Evolutionary conservation across 2,113 vertebrate genomes (phyloP), one percentile per base, ranked within the genome.

Genomic region (Pachypanchax playfairii): DNA sequence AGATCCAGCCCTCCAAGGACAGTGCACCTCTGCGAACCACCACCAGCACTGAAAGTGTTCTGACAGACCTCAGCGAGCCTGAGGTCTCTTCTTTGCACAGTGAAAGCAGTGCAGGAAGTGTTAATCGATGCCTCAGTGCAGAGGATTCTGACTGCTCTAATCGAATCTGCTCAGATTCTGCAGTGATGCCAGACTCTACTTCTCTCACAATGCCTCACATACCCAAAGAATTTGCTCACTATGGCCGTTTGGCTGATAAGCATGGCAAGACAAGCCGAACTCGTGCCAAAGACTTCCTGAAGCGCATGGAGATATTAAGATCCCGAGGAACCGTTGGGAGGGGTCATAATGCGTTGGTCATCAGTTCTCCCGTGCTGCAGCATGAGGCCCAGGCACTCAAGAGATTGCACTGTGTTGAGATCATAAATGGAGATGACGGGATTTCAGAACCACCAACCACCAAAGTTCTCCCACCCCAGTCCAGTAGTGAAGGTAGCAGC

Each of bases 61-160:
- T 98, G 38, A 98, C 97, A 0, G 97, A 99, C 75, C 91, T 98
- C 73, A 98, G 96, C 0, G 97, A 99, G 71, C 97, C 94, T 0
- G 92, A 93, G 77, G 88, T 96, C 71, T 96, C 94, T 4, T 99
- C 96, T 58, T 88, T 92, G 46, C 95, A 98, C 89, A 98, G 96
- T 0, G 94, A 83, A 78, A 95, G 98, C 91, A 98, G 97, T 0
- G 94, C 94, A 17, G 95, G 95, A 80, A 98, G 97, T 0, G 91
- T 92, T 4, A 93, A 2, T 50, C 73, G 74, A 44, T 75, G 82
- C 0, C 0, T 89, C 41, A 80, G 88, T 82, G 87, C 89, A 4
- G 95, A 95, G 65, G 85, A 89, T 53, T 93, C 82, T 0, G 84
- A 95, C 79, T 80, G 86, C 76, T 85, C 91, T 1, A 88, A 89